A percentile compares a stretch with the other conserved stretches of the same genome.
phyloP scores from a whole-genome alignment of 2,113 vertebrate genomes.

The Peucedramus taeniatus region DNA sequence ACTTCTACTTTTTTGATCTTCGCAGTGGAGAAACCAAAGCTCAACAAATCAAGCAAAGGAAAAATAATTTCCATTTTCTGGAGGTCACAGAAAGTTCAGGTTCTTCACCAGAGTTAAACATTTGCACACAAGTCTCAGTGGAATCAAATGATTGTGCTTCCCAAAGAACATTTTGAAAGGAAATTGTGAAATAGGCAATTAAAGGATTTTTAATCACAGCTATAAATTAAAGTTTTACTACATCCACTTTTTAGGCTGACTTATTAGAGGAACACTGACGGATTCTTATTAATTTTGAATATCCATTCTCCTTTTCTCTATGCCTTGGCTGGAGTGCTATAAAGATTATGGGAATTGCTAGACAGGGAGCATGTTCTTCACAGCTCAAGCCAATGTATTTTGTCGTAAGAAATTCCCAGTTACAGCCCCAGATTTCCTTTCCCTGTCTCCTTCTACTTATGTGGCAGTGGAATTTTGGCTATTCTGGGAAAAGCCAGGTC shows the following conservation, averaged over 20 bases:
- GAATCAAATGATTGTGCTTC: constrained; percentile 8
- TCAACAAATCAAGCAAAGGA: not conserved
- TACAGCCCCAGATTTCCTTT: not conserved
- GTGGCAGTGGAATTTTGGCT: not conserved
- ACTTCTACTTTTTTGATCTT: constrained; percentile 1
- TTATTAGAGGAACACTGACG: not conserved
- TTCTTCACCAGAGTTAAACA: constrained; percentile 18
- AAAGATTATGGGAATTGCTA: not conserved
- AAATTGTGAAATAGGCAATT: constrained; percentile 29
- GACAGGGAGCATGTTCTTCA: not conserved
- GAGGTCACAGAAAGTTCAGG: constrained; percentile 1
- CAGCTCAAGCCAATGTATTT: not conserved
- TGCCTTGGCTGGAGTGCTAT: not conserved
- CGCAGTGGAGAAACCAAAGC: not conserved
- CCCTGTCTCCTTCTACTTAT: not conserved
- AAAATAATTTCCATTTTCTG: constrained; percentile 8
- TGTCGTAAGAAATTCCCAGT: not conserved
- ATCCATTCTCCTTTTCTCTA: not conserved
- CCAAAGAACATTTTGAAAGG: not conserved
- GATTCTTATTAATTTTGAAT: not conserved
- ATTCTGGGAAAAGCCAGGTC: not conserved
- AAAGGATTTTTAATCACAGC: constrained; percentile 3
- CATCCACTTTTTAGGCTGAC: not conserved
- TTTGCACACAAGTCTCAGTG: constrained; percentile 3
- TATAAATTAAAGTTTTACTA: constrained; percentile 17